Conservation (phyloP, 1,140 invertebrate genomes). For the Eupristina koningsbergeri region DNA sequence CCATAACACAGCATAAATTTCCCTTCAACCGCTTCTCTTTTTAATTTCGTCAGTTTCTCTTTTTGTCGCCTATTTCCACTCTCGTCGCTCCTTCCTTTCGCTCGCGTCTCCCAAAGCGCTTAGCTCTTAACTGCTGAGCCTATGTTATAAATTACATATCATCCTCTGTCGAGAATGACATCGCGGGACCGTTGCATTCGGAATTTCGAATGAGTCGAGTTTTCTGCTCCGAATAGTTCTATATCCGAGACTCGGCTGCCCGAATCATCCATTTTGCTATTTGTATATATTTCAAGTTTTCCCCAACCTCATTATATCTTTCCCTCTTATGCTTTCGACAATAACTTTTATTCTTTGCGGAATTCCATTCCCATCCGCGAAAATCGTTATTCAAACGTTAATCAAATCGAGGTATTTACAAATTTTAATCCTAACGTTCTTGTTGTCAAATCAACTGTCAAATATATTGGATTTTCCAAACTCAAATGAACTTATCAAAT, state of each 20-base stretch:
- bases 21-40: background rate
- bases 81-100: background rate
- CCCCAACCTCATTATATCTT: background rate
- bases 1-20: conserved; percentile 1
- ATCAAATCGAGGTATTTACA: background rate
- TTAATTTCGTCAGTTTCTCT: background rate
- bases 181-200: background rate
- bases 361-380: background rate
- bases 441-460: too few species aligned
- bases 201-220: conserved; percentile 20
- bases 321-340: background rate
- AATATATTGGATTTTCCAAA: too few species aligned
- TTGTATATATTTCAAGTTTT: background rate
- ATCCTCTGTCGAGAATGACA: conserved; percentile 55
- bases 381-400: background rate
- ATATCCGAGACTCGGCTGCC: conserved; percentile 3
- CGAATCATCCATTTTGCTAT: conserved; percentile 9
- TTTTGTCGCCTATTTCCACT: conserved; percentile 53
- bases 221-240: conserved; percentile 29
- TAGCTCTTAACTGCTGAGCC: conserved; percentile 34
- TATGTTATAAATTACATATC: conserved; percentile 61
- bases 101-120: conserved; percentile 10
- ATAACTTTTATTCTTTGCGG: background rate
- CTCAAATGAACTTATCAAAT: too few species aligned
- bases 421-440: too few species aligned